Evolutionary conservation across 1,140 invertebrate species (phyloP), one percentile per base, ranked within the genome.

Genomic region (Nixonia krombeini): DNA sequence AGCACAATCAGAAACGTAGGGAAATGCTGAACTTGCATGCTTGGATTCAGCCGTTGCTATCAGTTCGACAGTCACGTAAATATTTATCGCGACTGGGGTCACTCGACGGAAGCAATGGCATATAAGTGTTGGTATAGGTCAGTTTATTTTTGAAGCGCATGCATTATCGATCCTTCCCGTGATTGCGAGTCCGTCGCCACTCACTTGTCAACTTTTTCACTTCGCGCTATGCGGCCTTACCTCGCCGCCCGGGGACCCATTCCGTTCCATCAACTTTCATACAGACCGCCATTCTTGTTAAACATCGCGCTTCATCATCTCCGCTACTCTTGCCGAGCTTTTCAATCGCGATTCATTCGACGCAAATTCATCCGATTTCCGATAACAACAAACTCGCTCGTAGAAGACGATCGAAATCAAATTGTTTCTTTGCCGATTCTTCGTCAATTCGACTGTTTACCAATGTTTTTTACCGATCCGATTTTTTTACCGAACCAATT

Each of bases 11-110:
- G 40, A 67, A 67, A 61, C 51, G 12, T 45, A 59, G 40, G 49
- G 40, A 67, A 67, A 61, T 56, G 12, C 45, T 67, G 63, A 67
- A 67, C 63, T 67, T 64, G 59, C 50, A 18, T 16, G 28, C 53
- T 49, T 46, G 65, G 18, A 51, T 61, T 56, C 46, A 28, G 33
- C 26, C 31, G 7, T 15, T 52, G 29, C 40, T 53, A 44, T 57
- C 58, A 31, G 58, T 52, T 59, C 44, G 57, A 70, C 68, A 73
- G 58, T 61, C 69, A 67, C 67, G 73, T 79, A 74, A 78, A 78
- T 81, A 79, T 81, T 78, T 77, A 80, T 78, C 61, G 58, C 16
- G 56, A 41, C 65, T 66, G 70, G 73, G 76, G 76, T 79, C 76
- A 74, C 55, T 76, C 74, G 71, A 72, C 72, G 80, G 74, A 76